Evolutionary conservation across 2,888 invertebrate species (phyloP), one percentile per base, ranked within the genome.

Genomic region (Agapetus fuscipes): DNA sequence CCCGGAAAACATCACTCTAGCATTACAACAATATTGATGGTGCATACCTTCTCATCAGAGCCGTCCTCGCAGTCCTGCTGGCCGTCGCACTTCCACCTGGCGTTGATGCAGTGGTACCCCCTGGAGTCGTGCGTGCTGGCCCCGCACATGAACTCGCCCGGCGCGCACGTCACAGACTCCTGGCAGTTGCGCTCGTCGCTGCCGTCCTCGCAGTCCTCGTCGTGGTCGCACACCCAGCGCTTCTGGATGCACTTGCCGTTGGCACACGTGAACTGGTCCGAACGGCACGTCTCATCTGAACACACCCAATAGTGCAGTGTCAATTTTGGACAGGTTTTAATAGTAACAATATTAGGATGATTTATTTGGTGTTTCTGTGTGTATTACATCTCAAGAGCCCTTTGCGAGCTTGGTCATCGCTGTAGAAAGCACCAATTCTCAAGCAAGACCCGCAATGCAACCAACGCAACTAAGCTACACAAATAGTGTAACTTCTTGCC

Each of bases 221-320:
- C 89, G 6, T 76, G 74, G 56, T 91, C 91, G 58, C 91, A 91
- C 15, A 82, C 75, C 90, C 90, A 91, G 43, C 80, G 71, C 50
- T 79, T 76, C 57, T 88, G 87, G 53, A 91, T 87, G 61, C 91
- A 91, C 54, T 83, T 83, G 40, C 89, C 85, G 58, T 89, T 88
- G 36, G 74, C 78, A 63, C 94, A 94, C n/a, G 89, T 88, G 60
- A 91, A 91, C 63, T 94, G 89, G 60, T 90, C 90, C 36, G 85
- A 78, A 50, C 89, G 81, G 63, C 93, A 94, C 14, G 91, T 91
- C 58, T 83, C 85, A 71, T 89, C 90, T 89, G 54, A 28, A 34
- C 13, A 31, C 15, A n/a, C n/a, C n/a, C n/a, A n/a, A n/a, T n/a
- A n/a, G n/a, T n/a, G n/a, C n/a, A n/a, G n/a, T n/a, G n/a, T n/a